These are phyloP conservation scores for Agrochola lychnidis DNA, from an alignment of 2,888 invertebrate species.

Conservation along the genomic window DNA sequence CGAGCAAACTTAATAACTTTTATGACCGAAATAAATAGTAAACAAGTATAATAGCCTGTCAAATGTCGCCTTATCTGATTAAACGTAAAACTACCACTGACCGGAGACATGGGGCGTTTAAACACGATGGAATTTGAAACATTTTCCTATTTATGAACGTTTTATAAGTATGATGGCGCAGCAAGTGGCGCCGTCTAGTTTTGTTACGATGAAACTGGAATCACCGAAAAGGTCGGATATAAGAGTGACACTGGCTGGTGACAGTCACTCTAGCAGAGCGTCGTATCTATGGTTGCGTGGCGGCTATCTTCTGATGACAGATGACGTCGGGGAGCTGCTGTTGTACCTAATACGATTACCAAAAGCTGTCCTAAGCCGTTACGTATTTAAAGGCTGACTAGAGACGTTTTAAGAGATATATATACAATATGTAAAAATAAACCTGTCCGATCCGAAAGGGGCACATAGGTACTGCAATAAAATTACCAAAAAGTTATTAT, in stretches of 20 bases:
- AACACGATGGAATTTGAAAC: slow-evolving; percentile 10
- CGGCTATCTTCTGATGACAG: no score
- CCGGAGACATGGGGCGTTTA: slow-evolving; percentile 1
- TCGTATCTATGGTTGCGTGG: neutral
- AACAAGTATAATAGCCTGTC: slow-evolving; percentile 63
- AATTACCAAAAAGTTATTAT: no score
- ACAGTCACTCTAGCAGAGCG: neutral
- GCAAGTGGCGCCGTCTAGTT: neutral
- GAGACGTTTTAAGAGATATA: neutral
- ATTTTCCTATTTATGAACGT: neutral
- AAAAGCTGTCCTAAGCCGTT: no score
- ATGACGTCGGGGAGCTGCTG: neutral
- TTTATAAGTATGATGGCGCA: neutral
- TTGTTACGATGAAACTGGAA: no score
- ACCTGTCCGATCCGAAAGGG: no score
- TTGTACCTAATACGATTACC: no score
- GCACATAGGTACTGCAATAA: no score
- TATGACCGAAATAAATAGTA: slow-evolving; percentile 65
- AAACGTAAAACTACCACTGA: slow-evolving; percentile 46
- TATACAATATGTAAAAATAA: no score
- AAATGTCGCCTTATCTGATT: slow-evolving; percentile 67
- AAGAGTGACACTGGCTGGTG: slow-evolving; percentile 1
- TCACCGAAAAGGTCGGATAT: neutral
- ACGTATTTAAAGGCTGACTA: neutral
- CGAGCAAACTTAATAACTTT: slow-evolving; percentile 63